Base-by-base conservation (phyloP, 2,888 invertebrate species). In the Troides oblongomaculatus region DNA sequence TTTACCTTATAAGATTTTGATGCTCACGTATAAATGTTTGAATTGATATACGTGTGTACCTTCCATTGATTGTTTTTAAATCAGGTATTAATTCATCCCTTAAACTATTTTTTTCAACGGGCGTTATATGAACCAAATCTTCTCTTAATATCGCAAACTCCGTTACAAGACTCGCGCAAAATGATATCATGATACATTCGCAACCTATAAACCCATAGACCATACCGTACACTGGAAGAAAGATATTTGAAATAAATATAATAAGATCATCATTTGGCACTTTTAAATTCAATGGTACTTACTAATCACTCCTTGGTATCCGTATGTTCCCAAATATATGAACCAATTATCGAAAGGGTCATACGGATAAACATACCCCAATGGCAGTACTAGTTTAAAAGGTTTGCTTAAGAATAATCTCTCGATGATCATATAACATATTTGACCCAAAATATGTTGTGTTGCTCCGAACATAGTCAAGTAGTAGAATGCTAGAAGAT, bases 171-270 rank as follows among this genome's bases (percentile, higher is more conserved):
- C 53, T 7, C 1, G n/a, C 53, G 18, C 18, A 53, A 53, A 53
- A 53, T 12, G n/a, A n/a, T 53, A 53, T 53, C 53, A 53, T 53
- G 4, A 53, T 53, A n/a, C 53, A 18, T 53, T 53, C 53, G 14
- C 53, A 53, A n/a, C 86, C 86, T 12, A 85, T 53, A 57, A 81
- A 84, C 8, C 74, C 70, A 67, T 79, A 83, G 0, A 82, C n/a
- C 14, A 82, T 23, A 2, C 74, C 76, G 0, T 82, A 71, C 74
- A 84, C 88, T 88, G 77, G 21, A 84, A 85, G 57, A 53, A 18
- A 53, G 6, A 6, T n/a, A 53, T 53, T 6, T n/a, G 1, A n/a
- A n/a, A n/a, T 53, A n/a, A 8, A n/a, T 53, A 53, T 53, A n/a
- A 18, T 46, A 14, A 46, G 12, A 46, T 46, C 17, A 46, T 46